Evolutionary conservation across 64 coral and sea anemone species (phyloP).

Genomic region (Stichodactyla helianthus): DNA sequence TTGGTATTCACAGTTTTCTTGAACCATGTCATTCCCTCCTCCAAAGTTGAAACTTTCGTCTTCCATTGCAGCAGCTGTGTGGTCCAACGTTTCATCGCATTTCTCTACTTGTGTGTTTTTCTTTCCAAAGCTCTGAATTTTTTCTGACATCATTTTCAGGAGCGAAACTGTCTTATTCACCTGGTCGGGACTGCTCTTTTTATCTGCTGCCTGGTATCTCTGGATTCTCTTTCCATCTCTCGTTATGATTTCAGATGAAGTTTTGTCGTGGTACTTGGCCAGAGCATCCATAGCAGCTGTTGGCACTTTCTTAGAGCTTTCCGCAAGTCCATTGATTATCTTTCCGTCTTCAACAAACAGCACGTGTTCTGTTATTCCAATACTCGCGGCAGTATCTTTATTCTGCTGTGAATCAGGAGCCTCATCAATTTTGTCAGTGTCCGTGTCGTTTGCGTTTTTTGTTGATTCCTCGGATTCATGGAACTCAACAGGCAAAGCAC

Average conservation of each 20-base stretch:
- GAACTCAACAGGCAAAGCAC: background rate
- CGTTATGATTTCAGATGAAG: background rate
- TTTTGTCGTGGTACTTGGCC: background rate
- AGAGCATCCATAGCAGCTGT: background rate
- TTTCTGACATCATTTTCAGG: background rate
- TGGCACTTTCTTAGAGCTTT: background rate
- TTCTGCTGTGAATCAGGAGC: background rate
- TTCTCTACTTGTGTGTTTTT: background rate
- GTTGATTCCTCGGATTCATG: background rate
- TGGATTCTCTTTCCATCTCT: background rate
- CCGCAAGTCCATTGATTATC: background rate
- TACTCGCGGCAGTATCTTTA: background rate
- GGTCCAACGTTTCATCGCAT: background rate
- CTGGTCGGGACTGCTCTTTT: background rate
- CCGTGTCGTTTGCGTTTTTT: background rate
- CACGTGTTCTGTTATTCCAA: background rate
- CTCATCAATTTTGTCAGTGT: background rate
- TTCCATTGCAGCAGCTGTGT: background rate
- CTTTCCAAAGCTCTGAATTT: background rate
- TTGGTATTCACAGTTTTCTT: too few species aligned
- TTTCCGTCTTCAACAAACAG: background rate
- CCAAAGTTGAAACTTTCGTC: background rate
- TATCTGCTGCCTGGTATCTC: background rate
- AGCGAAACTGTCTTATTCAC: background rate
- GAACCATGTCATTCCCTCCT: too few species aligned